Conservation (phyloP, 2,888 invertebrate genomes). For the Heliconius aoede region DNA sequence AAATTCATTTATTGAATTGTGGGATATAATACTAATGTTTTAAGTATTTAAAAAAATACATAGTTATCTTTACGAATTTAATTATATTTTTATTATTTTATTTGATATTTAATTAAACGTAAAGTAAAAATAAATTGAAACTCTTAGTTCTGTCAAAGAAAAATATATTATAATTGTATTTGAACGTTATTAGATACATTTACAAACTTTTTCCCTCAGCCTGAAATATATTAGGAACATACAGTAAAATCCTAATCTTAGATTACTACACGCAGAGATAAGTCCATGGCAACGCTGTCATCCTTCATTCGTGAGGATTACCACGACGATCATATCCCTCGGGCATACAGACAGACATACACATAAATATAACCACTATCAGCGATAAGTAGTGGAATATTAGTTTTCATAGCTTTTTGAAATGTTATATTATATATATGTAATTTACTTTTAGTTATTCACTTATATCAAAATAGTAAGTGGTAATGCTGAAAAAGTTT, state of each 20-base stretch:
- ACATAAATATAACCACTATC: slow-evolving; percentile 3
- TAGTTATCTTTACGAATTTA: neutral
- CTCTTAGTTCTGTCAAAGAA: neutral
- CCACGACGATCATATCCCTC: slow-evolving; percentile 46
- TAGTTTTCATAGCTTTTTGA: neutral
- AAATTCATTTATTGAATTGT: neutral
- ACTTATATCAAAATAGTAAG: neutral
- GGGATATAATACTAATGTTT: neutral
- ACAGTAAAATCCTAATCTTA: slow-evolving; percentile 43
- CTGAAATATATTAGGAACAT: neutral
- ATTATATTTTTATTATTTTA: too few relatives aligned
- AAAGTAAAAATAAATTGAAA: too few relatives aligned
- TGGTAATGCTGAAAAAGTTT: neutral
- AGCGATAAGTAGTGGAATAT: slow-evolving; percentile 2
- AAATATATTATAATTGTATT: neutral
- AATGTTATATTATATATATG: neutral
- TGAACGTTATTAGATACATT: too few relatives aligned
- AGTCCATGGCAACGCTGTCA: slow-evolving; percentile 45
- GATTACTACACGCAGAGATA: slow-evolving; percentile 49
- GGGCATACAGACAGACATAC: slow-evolving; percentile 30
- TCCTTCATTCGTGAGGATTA: slow-evolving; percentile 51
- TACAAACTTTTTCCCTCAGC: neutral
- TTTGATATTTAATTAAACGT: too few relatives aligned
- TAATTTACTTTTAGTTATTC: neutral
- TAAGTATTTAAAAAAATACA: neutral